Conservation (phyloP, 1,140 invertebrate genomes). For the Drosophila lacteicornis region DNA sequence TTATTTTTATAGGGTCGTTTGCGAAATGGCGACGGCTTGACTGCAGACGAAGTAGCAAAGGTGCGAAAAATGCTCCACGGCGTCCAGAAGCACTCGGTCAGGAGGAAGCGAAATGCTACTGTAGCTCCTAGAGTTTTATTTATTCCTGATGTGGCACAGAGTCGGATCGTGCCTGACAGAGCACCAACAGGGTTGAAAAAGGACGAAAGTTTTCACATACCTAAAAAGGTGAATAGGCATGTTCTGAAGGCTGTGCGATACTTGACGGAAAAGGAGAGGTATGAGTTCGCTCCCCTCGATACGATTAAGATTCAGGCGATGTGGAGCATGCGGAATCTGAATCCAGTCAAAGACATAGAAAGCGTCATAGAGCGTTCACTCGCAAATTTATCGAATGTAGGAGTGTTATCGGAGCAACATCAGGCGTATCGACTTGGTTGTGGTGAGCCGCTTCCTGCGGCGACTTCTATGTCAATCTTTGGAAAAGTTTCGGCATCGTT, state of each 20-base stretch:
- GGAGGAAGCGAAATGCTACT: background rate
- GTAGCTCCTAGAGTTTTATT: background rate
- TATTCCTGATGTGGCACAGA: too few species aligned
- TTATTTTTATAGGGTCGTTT: background rate
- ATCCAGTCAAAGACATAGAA: background rate
- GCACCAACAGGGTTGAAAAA: too few species aligned
- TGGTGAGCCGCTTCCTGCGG: too few species aligned
- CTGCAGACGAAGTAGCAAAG: background rate
- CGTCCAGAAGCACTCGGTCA: background rate
- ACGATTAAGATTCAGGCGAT: background rate
- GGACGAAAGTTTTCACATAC: background rate
- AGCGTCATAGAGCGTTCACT: background rate
- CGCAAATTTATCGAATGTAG: background rate
- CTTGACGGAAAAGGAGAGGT: background rate
- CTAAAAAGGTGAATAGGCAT: conserved; percentile 10
- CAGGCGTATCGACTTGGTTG: background rate
- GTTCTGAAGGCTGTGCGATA: conserved; percentile 4
- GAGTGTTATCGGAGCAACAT: background rate
- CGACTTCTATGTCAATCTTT: background rate
- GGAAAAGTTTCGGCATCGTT: background rate
- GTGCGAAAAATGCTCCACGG: background rate
- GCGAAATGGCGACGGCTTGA: background rate
- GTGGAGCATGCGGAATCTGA: background rate
- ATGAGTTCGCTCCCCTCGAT: background rate
- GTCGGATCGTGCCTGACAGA: too few species aligned